These are phyloP conservation scores for Microcebus tavaratra DNA, from an alignment of 2,113 vertebrate species.

Conservation along the genomic window DNA sequence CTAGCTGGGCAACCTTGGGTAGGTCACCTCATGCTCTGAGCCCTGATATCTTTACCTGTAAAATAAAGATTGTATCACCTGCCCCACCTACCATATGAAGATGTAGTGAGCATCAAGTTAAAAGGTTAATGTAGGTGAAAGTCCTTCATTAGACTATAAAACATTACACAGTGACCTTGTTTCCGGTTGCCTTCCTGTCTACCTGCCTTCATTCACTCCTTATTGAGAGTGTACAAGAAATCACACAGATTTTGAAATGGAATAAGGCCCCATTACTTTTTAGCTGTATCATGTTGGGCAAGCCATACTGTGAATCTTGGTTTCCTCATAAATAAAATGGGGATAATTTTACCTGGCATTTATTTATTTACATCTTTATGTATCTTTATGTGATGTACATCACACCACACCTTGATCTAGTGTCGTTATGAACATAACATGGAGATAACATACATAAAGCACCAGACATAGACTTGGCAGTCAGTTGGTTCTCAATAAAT, in stretches of 20 bases:
- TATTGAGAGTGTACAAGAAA: not conserved
- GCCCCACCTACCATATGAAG: not conserved
- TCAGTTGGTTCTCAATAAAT: not conserved
- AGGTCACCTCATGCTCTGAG: not conserved
- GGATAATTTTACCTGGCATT: not conserved
- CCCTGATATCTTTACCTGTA: not conserved
- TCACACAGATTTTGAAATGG: not conserved
- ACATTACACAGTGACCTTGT: too few relatives aligned
- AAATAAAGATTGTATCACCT: not conserved
- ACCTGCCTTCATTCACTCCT: not conserved
- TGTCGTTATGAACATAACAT: not conserved
- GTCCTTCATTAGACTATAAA: not conserved
- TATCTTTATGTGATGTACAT: not conserved
- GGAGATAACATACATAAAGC: not conserved
- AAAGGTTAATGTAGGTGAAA: not conserved
- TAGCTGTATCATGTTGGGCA: not conserved
- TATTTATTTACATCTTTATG: conserved; percentile 4
- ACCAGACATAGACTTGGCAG: not conserved
- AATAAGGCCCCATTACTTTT: not conserved
- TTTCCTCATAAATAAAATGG: not conserved
- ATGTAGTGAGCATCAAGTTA: not conserved
- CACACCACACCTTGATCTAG: not conserved
- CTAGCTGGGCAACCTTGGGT: not conserved
- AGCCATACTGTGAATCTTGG: not conserved
- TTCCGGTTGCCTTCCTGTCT: too few relatives aligned